Evolutionary conservation across 2,113 vertebrate species (phyloP).

Genomic region (Thomomys bottae): DNA sequence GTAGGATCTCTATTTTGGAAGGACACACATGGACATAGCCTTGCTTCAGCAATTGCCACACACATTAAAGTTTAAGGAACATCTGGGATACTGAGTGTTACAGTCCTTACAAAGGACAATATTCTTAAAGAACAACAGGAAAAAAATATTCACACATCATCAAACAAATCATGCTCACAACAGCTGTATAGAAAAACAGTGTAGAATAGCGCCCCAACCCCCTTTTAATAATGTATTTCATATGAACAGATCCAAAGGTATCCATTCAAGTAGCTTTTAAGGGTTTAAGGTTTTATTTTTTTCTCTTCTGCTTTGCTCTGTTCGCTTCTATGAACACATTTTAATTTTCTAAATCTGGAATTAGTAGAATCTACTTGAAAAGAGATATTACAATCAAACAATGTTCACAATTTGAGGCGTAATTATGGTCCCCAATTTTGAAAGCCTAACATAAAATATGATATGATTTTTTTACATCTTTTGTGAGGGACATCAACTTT

Average conservation of each 20-base stretch:
- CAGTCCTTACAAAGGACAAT: background rate
- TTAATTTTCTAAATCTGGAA: slow-evolving; percentile 76
- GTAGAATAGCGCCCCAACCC: slow-evolving; percentile 27
- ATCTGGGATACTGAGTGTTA: background rate
- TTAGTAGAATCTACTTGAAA: slow-evolving; percentile 68
- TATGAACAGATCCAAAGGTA: slow-evolving; percentile 61
- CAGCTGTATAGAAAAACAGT: background rate
- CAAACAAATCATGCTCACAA: background rate
- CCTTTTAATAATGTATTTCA: slow-evolving; percentile 64
- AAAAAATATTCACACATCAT: background rate
- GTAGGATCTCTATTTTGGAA: background rate
- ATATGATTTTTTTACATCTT: slow-evolving; percentile 52
- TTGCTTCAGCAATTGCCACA: background rate
- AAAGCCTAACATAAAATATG: slow-evolving; percentile 59
- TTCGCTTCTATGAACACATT: slow-evolving; percentile 68
- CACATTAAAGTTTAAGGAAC: background rate
- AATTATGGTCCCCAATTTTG: slow-evolving; percentile 65
- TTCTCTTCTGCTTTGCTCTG: slow-evolving; percentile 66
- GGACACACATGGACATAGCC: background rate
- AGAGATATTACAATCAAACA: slow-evolving; percentile 68
- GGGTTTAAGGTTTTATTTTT: too few relatives aligned
- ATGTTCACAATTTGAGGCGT: slow-evolving; percentile 58
- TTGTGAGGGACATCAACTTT: slow-evolving; percentile 56
- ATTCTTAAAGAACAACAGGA: background rate
- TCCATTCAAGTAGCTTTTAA: slow-evolving; percentile 62